A percentile compares a stretch with the other conserved stretches of the same genome.
Conservation (phyloP, 2,888 invertebrate genomes). For the Adelognathus sp. region DNA sequence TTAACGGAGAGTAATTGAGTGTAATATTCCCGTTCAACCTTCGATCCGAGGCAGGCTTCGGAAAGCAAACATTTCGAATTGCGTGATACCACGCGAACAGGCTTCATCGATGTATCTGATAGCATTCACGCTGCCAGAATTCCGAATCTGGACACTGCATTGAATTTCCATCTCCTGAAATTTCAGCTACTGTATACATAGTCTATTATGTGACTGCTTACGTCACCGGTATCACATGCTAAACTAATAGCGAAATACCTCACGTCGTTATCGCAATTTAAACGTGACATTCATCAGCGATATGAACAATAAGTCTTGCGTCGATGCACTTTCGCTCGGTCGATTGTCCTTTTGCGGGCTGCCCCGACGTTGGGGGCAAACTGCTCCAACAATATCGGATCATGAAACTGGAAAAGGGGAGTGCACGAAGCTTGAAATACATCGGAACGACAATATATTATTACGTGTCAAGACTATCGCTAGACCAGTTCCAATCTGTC, state of each 20-base stretch:
- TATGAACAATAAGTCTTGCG: constrained; percentile 35
- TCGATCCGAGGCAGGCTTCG: not conserved
- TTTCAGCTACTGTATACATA: not conserved
- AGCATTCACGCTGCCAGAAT: not conserved
- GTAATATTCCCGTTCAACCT: not conserved
- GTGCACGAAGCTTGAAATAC: not conserved
- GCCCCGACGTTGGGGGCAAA: not conserved
- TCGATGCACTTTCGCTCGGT: constrained; percentile 16
- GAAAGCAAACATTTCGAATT: not conserved
- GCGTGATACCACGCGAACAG: not conserved
- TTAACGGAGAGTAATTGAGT: not conserved
- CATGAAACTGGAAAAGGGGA: not conserved
- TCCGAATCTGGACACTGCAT: not conserved
- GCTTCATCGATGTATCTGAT: not conserved
- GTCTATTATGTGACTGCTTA: not conserved
- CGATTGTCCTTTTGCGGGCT: constrained; percentile 39
- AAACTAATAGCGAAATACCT: not conserved
- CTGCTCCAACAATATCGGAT: constrained; percentile 1
- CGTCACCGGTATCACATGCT: not conserved
- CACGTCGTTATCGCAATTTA: constrained; percentile 1
- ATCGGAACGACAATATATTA: not conserved
- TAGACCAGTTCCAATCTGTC: not conserved
- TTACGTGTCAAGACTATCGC: not conserved
- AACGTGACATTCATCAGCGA: constrained; percentile 19
- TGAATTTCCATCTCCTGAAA: not conserved